Evolutionary conservation across 2,888 invertebrate species (phyloP).

Genomic region (Thysanoteuthis rhombus): DNA sequence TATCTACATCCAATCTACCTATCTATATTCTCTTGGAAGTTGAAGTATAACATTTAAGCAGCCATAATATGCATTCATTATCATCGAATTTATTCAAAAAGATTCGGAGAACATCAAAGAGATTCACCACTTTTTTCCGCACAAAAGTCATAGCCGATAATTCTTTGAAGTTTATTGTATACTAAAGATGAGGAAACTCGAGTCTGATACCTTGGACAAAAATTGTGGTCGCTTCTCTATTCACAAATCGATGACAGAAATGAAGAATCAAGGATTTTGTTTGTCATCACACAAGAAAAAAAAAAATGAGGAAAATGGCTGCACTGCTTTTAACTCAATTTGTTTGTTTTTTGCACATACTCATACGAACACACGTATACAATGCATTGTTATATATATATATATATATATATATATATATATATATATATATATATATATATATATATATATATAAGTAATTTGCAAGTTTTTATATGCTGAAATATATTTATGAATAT

Average conservation of each 20-base stretch:
- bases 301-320: not conserved
- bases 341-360: not conserved
- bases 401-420: too few relatives aligned
- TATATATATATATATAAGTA: too few relatives aligned
- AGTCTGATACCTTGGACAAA: not conserved
- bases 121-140: not conserved
- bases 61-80: not conserved
- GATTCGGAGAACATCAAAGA: not conserved
- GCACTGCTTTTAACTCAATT: not conserved
- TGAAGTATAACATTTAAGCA: not conserved
- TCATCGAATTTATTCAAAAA: not conserved
- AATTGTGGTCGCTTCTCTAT: not conserved
- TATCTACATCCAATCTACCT: too few relatives aligned
- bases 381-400: too few relatives aligned
- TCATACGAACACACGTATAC: too few relatives aligned
- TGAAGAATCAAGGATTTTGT: constrained; percentile 12
- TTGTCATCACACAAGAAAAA: not conserved
- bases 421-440: too few relatives aligned
- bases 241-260: not conserved
- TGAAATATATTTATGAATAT: too few relatives aligned
- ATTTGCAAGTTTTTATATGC: too few relatives aligned
- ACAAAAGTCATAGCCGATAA: not conserved
- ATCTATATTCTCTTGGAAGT: not conserved
- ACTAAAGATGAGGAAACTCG: not conserved
- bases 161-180: not conserved